Evolutionary conservation across 1,140 invertebrate genomes (phyloP), one percentile per base, ranked within the genome.

Genomic region (Harpegnathos saltator): DNA sequence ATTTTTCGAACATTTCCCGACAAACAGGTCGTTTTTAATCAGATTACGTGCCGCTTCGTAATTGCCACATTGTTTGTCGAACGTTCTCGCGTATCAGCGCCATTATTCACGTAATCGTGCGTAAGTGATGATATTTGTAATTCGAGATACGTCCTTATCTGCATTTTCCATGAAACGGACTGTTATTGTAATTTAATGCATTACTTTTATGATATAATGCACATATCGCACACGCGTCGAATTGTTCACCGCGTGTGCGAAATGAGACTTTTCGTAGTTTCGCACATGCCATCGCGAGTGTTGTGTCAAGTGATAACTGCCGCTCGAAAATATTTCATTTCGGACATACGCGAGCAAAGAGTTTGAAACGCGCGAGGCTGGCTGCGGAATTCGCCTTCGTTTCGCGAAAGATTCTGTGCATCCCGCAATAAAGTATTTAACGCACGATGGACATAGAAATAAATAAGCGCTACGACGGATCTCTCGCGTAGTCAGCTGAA

Each of bases 401-500:
- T n/a, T 9, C 66, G 24, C 22, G 54, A 78, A 17, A 1, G 12
- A 26, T 29, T 5, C 17, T 1, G 17, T 71, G 58, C 17, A 29
- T 80, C 71, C 22, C 29, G n/a, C 48, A 14, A 80, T 19, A 29
- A 66, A 12, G 22, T 65, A n/a, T 44, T n/a, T n/a, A n/a, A n/a
- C 48, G 61, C 9, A 17, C 17, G 38, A 9, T 15, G 56, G 4
- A 80, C 58, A 68, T 12, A 3, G n/a, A 63, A 78, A 69, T 80
- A 80, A 26, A 29, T 48, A 78, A 56, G 17, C 68, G 68, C 7
- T 26, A 33, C 50, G 52, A 22, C 14, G 33, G 7, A 86, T 62
- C 72, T 62, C 72, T 26, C 22, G 52, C 29, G 50, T 19, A 74
- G 66, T 54, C 66, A 72, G 86, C 82, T 69, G 83, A 50, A 38